Conservation (phyloP, 2,113 vertebrate genomes). For the Tachycineta bicolor region DNA sequence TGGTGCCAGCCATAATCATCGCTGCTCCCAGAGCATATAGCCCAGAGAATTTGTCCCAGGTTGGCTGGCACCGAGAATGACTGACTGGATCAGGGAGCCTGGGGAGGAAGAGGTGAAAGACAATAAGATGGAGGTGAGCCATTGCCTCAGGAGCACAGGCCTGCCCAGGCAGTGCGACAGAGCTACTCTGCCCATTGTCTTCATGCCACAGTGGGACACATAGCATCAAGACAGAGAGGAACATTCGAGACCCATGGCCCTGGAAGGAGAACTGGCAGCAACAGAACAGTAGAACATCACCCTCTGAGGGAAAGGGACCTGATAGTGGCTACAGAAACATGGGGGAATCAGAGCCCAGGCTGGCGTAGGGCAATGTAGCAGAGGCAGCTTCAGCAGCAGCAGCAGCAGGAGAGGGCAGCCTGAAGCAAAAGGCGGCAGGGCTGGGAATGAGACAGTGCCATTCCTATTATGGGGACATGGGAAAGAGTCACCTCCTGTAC, state of each 20-base stretch:
- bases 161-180: too few relatives aligned
- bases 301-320: background rate
- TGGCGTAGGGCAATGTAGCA: background rate
- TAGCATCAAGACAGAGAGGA: background rate
- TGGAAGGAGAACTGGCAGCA: background rate
- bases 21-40: background rate
- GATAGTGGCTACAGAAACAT: background rate
- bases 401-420: background rate
- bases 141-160: background rate
- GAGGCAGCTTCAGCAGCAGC: background rate
- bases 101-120: background rate
- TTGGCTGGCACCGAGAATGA: accelerated
- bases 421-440: too few relatives aligned
- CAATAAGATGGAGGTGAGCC: too few relatives aligned
- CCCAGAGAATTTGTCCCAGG: background rate
- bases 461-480: too few relatives aligned
- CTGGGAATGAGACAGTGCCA: too few relatives aligned
- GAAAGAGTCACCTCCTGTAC: too few relatives aligned
- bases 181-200: background rate
- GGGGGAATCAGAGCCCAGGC: background rate
- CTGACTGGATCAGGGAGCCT: background rate
- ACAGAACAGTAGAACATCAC: background rate
- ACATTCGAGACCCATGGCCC: background rate
- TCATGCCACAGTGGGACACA: accelerated
- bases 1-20: background rate